Evolutionary conservation across 1,140 invertebrate species (phyloP).

Genomic region (Teleogryllus occipitalis): DNA sequence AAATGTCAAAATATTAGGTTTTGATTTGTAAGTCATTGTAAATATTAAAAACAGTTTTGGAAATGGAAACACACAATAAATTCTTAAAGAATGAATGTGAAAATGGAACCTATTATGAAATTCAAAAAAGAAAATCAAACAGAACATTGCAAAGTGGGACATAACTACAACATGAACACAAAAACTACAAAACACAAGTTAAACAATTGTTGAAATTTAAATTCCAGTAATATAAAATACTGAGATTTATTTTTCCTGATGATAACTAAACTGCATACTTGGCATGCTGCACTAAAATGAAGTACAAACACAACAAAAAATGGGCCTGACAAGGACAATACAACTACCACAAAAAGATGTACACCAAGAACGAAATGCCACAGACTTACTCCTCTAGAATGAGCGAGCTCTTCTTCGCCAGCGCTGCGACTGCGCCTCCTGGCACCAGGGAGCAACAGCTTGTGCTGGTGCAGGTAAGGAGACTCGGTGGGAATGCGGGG

Average conservation of each 20-base stretch:
- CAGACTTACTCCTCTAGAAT: conserved; percentile 15
- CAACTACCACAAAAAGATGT: neutral
- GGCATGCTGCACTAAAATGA: neutral
- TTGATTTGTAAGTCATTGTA: too few species aligned
- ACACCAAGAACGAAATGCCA: neutral
- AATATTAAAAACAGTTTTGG: too few species aligned
- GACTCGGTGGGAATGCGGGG: conserved; percentile 77
- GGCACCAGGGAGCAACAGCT: conserved; percentile 28
- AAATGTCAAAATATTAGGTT: too few species aligned
- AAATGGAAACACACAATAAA: too few species aligned
- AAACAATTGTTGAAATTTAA: neutral
- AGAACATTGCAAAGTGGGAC: too few species aligned
- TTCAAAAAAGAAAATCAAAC: too few species aligned
- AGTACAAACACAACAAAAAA: neutral
- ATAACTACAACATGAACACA: too few species aligned
- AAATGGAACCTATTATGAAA: too few species aligned
- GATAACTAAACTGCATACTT: neutral
- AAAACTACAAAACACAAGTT: neutral
- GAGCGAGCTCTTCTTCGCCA: conserved; percentile 37
- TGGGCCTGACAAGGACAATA: neutral
- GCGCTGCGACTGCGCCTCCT: conserved; percentile 30
- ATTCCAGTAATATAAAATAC: neutral
- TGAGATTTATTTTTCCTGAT: neutral
- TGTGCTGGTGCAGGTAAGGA: conserved; percentile 37
- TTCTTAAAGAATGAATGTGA: too few species aligned